These are phyloP conservation scores for Darevskia mixta DNA, from an alignment of 2,797 vertebrate species.

Conservation along the genomic window DNA sequence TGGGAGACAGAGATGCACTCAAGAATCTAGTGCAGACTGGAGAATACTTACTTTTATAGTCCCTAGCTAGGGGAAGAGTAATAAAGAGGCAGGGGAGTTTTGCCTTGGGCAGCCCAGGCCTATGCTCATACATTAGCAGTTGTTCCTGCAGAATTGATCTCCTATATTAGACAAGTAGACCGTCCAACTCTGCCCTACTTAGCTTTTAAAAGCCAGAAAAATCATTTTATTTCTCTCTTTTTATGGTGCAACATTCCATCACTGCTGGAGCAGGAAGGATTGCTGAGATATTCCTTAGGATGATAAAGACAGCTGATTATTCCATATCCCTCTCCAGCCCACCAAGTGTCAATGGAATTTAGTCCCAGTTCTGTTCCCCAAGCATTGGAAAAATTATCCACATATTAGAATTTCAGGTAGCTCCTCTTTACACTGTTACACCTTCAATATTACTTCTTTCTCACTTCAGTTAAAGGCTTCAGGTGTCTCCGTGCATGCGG, in stretches of 20 bases:
- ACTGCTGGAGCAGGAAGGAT: background rate
- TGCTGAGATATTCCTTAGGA: background rate
- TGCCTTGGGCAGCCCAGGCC: background rate
- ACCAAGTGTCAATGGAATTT: background rate
- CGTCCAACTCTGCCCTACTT: background rate
- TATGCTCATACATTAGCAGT: background rate
- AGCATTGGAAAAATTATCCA: background rate
- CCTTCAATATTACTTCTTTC: background rate
- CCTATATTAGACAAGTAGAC: background rate
- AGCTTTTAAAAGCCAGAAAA: background rate
- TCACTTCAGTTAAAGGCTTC: background rate
- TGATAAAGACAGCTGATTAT: background rate
- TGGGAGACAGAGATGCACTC: background rate
- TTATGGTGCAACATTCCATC: background rate
- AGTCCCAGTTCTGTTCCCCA: background rate
- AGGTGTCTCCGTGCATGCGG: no score
- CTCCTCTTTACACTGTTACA: background rate
- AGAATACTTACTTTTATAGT: background rate
- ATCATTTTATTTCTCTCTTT: background rate
- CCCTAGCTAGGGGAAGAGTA: background rate
- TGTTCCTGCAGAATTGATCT: background rate
- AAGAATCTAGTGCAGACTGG: conserved; percentile 10
- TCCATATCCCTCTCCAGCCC: background rate
- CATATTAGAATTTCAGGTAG: background rate
- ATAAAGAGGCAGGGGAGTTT: conserved; percentile 1